Percentiles rank a stretch among this genome's conserved stretches.
Conservation (phyloP, 2,888 invertebrate genomes). For the Neuroscelio doddi region DNA sequence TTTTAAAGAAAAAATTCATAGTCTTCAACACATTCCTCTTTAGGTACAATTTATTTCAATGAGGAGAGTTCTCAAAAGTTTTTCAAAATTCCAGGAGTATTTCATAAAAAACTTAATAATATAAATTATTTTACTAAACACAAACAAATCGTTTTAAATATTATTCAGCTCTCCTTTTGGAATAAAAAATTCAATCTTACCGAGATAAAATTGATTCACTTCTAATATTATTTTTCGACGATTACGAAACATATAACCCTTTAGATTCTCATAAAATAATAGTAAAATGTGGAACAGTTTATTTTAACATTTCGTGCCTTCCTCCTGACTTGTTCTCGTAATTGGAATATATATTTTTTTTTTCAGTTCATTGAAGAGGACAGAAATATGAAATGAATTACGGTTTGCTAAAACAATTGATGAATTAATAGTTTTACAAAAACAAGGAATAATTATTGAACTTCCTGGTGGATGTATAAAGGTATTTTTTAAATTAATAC, state of each 20-base stretch:
- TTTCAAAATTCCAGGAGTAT: conserved; percentile 45
- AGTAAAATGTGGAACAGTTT: conserved; percentile 44
- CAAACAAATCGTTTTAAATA: conserved; percentile 35
- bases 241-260: conserved; percentile 48
- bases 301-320: conserved; percentile 41
- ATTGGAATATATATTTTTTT: conserved; percentile 38
- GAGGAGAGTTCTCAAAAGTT: conserved; percentile 42
- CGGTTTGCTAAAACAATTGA: conserved; percentile 23
- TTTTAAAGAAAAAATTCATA: no score
- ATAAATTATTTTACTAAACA: conserved; percentile 24
- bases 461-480: background rate
- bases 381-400: conserved; percentile 20
- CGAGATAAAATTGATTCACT: conserved; percentile 33
- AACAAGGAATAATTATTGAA: conserved; percentile 22
- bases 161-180: conserved; percentile 41
- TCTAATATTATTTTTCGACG: conserved; percentile 46
- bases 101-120: conserved; percentile 30
- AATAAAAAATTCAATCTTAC: conserved; percentile 14
- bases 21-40: no score
- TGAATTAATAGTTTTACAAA: conserved; percentile 21
- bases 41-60: conserved; percentile 49
- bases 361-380: conserved; percentile 32
- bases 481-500: conserved; percentile 28
- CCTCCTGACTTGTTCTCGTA: conserved; percentile 29
- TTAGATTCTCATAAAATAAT: conserved; percentile 41